Evolutionary conservation across 2,888 invertebrate species (phyloP).

Genomic region (Rhaphigaster nebulosa): DNA sequence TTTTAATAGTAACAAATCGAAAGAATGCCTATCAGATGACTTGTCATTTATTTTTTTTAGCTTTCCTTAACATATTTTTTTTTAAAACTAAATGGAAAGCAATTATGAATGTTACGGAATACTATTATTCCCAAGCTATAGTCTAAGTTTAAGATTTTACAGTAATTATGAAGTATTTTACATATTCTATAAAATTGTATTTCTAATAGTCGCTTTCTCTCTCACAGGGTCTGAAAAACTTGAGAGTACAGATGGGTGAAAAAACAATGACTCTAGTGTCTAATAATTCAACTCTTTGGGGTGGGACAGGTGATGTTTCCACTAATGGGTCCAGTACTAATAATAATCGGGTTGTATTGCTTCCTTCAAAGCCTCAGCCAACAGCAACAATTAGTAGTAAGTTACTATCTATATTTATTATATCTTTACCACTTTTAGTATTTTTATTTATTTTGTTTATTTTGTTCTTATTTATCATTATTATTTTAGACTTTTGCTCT

Average conservation of each 20-base stretch:
- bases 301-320: constrained; percentile 49
- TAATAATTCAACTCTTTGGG: constrained; percentile 61
- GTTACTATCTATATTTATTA: constrained; percentile 41
- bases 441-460: neutral
- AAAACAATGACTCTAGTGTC: constrained; percentile 64
- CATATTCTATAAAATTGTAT: neutral
- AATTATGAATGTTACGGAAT: no score
- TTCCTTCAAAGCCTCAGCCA: constrained; percentile 62
- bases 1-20: no score
- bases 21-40: no score
- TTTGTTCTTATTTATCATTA: neutral
- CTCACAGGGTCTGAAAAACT: constrained; percentile 62
- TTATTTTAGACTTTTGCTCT: neutral
- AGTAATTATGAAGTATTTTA: neutral
- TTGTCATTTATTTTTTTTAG: no score
- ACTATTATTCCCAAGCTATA: neutral
- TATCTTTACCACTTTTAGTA: neutral
- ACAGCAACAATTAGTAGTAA: constrained; percentile 60
- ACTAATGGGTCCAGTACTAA: constrained; percentile 35
- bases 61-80: no score
- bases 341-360: constrained; percentile 59
- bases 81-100: no score
- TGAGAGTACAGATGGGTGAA: constrained; percentile 64
- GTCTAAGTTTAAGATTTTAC: neutral
- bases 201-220: neutral